phyloP scores from a whole-genome alignment of 2,797 vertebrate genomes.

The Muraenolepis orangiensis region DNA sequence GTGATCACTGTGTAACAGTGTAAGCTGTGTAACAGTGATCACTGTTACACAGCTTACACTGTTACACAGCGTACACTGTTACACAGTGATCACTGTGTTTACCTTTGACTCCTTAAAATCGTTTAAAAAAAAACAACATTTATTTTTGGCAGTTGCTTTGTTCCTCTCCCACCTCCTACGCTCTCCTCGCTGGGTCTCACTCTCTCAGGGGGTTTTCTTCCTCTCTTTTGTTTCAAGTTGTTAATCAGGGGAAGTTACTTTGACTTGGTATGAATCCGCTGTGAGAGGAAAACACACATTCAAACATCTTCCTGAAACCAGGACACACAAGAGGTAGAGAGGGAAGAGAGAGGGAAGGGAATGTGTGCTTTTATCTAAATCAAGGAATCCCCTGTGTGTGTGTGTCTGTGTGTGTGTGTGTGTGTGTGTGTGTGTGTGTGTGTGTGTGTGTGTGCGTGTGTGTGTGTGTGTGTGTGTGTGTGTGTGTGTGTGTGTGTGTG shows the following conservation, averaged over 20 bases:
- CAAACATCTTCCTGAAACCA: background rate
- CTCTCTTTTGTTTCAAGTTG: background rate
- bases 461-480: background rate
- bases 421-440: background rate
- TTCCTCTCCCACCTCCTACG: background rate
- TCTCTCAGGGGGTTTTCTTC: background rate
- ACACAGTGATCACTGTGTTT: background rate
- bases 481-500: background rate
- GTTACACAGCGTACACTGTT: no score
- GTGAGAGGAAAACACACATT: background rate
- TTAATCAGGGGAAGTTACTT: background rate
- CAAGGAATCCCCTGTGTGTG: no score
- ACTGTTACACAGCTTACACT: no score
- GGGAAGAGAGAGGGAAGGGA: background rate
- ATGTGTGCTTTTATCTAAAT: no score
- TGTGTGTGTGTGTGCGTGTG: background rate
- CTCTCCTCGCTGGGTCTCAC: background rate
- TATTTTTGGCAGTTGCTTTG: background rate
- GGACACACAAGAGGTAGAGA: constrained; percentile 14
- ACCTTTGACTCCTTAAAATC: background rate
- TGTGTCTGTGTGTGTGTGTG: background rate
- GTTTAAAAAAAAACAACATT: background rate
- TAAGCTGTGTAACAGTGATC: no score
- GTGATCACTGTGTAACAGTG: no score
- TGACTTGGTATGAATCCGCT: background rate